Percentiles rank a stretch among this genome's conserved stretches.
Evolutionary conservation across 2,888 invertebrate genomes (phyloP).

Genomic region (Drosophila ustulata): DNA sequence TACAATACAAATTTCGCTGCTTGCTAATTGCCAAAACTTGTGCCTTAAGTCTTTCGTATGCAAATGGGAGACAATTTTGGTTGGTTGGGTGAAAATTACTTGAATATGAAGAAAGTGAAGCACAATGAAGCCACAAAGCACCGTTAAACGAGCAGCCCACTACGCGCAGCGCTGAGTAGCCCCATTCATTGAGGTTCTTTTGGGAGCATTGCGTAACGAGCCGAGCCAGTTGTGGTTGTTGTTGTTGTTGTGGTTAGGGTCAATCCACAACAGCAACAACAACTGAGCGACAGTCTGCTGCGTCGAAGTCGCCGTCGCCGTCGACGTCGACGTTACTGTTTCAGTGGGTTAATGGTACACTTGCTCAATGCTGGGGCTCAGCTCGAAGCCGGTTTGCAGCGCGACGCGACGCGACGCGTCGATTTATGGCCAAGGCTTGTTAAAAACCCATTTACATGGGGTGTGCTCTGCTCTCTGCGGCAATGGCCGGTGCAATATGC

Average conservation of each 20-base stretch:
- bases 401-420: conserved; percentile 30
- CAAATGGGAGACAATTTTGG: conserved; percentile 57
- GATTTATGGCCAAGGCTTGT: conserved; percentile 74
- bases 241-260: conserved; percentile 50
- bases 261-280: conserved; percentile 24
- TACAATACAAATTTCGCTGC: conserved; percentile 60
- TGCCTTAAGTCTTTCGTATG: conserved; percentile 59
- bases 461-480: conserved; percentile 32
- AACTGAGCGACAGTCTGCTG: background rate
- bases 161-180: conserved; percentile 16
- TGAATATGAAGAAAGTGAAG: conserved; percentile 61
- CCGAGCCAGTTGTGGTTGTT: background rate
- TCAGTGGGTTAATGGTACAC: conserved; percentile 85
- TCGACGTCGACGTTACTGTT: conserved; percentile 72
- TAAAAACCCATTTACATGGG: conserved; percentile 75
- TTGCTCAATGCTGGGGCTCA: conserved; percentile 72
- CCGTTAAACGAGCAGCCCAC: conserved; percentile 55
- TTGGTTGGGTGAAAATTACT: conserved; percentile 55
- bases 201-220: conserved; percentile 64
- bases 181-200: conserved; percentile 64
- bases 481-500: conserved; percentile 59
- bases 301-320: conserved; percentile 18
- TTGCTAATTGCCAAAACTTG: conserved; percentile 73
- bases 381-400: conserved; percentile 51
- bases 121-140: conserved; percentile 35